Evolutionary conservation across 2,888 invertebrate genomes (phyloP).

Genomic region (Zele albiditarsus): DNA sequence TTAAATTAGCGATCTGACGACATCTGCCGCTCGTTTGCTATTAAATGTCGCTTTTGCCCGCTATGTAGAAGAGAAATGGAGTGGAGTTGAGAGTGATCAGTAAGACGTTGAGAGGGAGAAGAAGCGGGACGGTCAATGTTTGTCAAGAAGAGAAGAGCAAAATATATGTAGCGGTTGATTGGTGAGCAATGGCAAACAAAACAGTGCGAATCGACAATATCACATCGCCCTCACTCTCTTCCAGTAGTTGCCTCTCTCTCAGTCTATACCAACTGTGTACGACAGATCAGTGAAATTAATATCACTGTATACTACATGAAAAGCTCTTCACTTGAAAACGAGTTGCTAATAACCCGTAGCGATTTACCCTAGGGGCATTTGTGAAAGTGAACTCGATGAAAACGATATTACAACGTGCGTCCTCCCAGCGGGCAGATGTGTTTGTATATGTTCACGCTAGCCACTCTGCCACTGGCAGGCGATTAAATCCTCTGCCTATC

Average conservation of each 20-base stretch:
- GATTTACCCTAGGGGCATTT: constrained; percentile 31
- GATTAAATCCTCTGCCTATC: constrained; percentile 10
- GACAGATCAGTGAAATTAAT: constrained; percentile 45
- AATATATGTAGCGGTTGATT: neutral
- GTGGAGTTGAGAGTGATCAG: constrained; percentile 9
- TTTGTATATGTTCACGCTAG: constrained; percentile 16
- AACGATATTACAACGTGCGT: constrained; percentile 45
- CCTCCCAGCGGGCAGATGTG: constrained; percentile 33
- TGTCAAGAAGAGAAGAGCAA: neutral
- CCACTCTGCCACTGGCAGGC: constrained; percentile 24
- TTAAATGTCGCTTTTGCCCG: constrained; percentile 67
- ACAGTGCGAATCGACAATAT: neutral
- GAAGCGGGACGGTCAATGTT: neutral
- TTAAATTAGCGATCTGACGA: constrained; percentile 66
- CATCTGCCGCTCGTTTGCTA: constrained; percentile 68
- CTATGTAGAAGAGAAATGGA: constrained; percentile 38
- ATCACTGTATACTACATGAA: constrained; percentile 50
- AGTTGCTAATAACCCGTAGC: constrained; percentile 25
- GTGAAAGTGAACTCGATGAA: constrained; percentile 39
- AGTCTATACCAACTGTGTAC: constrained; percentile 18
- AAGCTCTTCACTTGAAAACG: constrained; percentile 17
- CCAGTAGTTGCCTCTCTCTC: neutral
- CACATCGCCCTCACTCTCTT: neutral
- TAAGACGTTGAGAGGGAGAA: neutral
- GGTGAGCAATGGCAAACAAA: neutral